phyloP scores from a whole-genome alignment of 2,113 vertebrate species.

The Equus quagga region DNA sequence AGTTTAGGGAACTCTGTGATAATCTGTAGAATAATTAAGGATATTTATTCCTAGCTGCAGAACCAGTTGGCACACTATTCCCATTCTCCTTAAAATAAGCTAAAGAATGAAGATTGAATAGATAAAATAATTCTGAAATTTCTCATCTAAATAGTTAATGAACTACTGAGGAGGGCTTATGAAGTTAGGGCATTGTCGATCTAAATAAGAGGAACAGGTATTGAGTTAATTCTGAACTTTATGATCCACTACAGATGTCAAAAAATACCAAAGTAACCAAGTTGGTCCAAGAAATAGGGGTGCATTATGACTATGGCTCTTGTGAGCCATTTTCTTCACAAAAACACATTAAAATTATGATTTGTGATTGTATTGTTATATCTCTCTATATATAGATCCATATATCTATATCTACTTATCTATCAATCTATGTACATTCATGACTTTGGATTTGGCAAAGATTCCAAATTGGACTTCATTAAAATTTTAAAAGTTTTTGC shows the following conservation, averaged over 20 bases:
- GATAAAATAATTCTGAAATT: background rate
- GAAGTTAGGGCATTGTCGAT: background rate
- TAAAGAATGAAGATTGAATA: background rate
- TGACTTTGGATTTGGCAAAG: background rate
- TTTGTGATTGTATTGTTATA: background rate
- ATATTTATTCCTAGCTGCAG: background rate
- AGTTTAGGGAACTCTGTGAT: background rate
- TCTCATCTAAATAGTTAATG: background rate
- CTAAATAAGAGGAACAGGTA: background rate
- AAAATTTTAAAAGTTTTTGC: background rate
- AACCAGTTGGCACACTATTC: background rate
- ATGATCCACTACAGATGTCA: background rate
- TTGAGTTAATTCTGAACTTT: background rate
- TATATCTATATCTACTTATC: background rate
- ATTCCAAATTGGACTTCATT: background rate
- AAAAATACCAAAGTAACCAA: background rate
- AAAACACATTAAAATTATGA: background rate
- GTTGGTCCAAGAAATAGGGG: background rate
- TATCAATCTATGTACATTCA: background rate
- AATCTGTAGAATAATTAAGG: background rate
- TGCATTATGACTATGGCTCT: background rate
- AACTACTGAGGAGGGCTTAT: background rate
- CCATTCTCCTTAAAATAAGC: background rate
- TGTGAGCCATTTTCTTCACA: background rate
- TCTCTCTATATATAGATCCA: background rate